Conservation (phyloP, 1,140 invertebrate species). For the Drosophila eugracilis region DNA sequence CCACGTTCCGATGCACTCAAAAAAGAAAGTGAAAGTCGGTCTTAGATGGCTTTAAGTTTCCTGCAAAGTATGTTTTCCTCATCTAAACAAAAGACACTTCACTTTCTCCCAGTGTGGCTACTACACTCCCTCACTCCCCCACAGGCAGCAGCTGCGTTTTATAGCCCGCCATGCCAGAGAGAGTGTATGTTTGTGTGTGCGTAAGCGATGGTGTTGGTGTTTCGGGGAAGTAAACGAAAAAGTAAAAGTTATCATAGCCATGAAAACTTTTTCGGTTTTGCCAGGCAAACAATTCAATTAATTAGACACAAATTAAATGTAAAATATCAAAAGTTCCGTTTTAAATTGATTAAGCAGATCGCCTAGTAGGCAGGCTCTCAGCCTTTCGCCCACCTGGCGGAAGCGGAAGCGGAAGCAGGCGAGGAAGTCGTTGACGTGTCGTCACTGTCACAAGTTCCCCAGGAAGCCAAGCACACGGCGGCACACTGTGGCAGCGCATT, state of each 20-base stretch:
- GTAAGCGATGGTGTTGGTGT: not conserved
- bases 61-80: no score
- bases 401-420: constrained; percentile 56
- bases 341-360: constrained; percentile 53
- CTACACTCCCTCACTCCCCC: not conserved
- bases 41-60: no score
- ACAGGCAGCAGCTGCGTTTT: constrained; percentile 15
- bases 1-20: constrained; percentile 9
- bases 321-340: constrained; percentile 64
- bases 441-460: constrained; percentile 59
- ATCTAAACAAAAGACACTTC: no score
- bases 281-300: constrained; percentile 55
- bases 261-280: constrained; percentile 28
- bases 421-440: constrained; percentile 67
- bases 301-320: constrained; percentile 74
- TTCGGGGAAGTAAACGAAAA: not conserved
- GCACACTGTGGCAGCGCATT: constrained; percentile 49
- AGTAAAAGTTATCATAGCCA: no score
- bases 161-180: constrained; percentile 9
- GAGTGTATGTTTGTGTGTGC: no score
- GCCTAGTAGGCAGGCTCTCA: not conserved
- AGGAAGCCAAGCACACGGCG: not conserved
- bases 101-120: not conserved
- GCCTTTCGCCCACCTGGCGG: constrained; percentile 23
- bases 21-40: not conserved